These are phyloP conservation scores for Conops quadrifasciatus DNA, from an alignment of 2,888 invertebrate species.

Conservation along the genomic window DNA sequence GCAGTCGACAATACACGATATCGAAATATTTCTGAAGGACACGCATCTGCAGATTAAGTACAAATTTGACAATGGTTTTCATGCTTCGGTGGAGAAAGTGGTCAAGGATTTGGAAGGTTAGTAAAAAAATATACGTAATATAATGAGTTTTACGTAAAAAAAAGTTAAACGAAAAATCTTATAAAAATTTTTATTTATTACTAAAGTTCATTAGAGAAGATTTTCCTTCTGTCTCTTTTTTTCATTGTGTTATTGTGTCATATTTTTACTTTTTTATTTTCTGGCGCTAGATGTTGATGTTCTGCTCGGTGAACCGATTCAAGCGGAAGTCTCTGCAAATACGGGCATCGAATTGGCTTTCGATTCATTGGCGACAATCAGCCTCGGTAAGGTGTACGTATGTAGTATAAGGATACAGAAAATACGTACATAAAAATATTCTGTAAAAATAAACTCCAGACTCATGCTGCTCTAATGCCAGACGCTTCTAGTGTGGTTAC, in stretches of 20 bases:
- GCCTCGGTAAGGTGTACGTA: constrained; percentile 69
- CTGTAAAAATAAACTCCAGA: no score
- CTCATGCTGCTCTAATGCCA: not conserved
- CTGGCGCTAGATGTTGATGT: constrained; percentile 71
- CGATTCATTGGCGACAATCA: constrained; percentile 75
- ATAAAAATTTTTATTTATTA: constrained; percentile 27
- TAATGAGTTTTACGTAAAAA: not conserved
- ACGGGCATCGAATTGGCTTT: constrained; percentile 80
- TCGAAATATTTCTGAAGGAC: constrained; percentile 71
- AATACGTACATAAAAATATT: not conserved
- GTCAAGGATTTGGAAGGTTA: constrained; percentile 73
- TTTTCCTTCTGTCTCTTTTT: constrained; percentile 24
- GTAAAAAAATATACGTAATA: constrained; percentile 46
- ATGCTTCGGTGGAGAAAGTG: constrained; percentile 71
- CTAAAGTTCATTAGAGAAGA: constrained; percentile 25
- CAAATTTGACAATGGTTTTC: constrained; percentile 69
- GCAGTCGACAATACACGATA: constrained; percentile 70
- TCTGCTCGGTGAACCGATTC: constrained; percentile 80
- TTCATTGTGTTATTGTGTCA: constrained; percentile 20
- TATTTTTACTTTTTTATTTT: constrained; percentile 12
- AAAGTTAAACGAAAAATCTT: no score
- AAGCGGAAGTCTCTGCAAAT: constrained; percentile 75
- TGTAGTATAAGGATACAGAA: not conserved
- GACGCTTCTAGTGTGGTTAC: not conserved
- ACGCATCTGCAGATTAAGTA: constrained; percentile 72